Evolutionary conservation across 1,140 invertebrate genomes (phyloP), one percentile per base, ranked within the genome.

Genomic region (Drosophila kepulauana): DNA sequence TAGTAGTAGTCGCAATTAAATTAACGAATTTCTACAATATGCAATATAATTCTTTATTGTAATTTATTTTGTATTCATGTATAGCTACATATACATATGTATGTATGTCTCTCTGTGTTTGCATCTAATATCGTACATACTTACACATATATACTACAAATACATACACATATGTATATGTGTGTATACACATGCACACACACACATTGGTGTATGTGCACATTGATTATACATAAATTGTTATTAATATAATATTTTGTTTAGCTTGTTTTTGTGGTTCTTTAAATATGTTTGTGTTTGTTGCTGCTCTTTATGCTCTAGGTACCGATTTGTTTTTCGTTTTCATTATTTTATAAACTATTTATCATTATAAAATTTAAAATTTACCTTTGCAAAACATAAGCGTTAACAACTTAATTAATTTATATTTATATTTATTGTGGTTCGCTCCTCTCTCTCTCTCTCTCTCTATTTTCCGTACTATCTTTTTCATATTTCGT

Each of bases 1-100:
- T 28, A 45, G 15, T 16, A 16, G 16, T 16, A 16, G n/a, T 45
- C n/a, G 28, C 51, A 46, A 65, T 56, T 56, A 61, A 74, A 62
- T 48, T 11, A 67, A 73, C 43, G 54, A 30, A 46, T 68, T 75
- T 52, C 63, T 78, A 78, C 84, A 87, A 87, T 87, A 87, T 87
- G 84, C 80, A 88, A 87, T 87, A 88, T 82, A 88, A 84, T 87
- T 87, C 85, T 87, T 87, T 87, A 87, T 87, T 89, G 84, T 87
- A 84, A 87, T 89, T 86, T 82, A 87, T 52, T 80, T 73, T 88
- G 63, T 69, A 67, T 69, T 59, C 49, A 80, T 13, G 4, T 78
- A 81, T 61, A 64, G 59, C 67, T 70, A 70, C 79, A 78, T 72
- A 74, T 71, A 61, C 81, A 51, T 81, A 46, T 80, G 58, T 81